Evolutionary conservation across 1,140 invertebrate species (phyloP).

Genomic region (Brachionus manjavacas): DNA sequence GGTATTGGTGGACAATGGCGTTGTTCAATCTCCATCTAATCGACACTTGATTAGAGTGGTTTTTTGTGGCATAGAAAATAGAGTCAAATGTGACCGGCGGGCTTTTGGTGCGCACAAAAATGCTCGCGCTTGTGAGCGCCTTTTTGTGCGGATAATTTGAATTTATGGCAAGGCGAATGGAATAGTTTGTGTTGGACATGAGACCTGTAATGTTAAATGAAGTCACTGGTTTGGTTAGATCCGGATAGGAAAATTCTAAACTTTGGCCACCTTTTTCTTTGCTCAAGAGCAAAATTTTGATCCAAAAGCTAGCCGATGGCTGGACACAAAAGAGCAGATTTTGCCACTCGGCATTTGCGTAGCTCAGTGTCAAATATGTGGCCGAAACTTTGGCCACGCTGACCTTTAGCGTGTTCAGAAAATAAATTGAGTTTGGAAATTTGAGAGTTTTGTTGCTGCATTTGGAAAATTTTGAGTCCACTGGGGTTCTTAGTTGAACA

Average conservation of each 20-base stretch:
- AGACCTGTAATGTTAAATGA: not conserved
- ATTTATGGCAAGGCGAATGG: not conserved
- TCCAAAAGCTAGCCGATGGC: not conserved
- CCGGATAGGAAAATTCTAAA: not conserved
- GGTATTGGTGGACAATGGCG: not conserved
- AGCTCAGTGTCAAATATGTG: not conserved
- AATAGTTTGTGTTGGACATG: not conserved
- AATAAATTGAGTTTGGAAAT: not conserved
- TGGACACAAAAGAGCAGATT: not conserved
- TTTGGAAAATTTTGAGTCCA: not conserved
- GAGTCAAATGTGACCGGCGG: not conserved
- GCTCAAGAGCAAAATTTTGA: constrained; percentile 4
- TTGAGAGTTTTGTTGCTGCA: not conserved
- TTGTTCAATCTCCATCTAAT: not conserved
- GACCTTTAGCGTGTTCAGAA: not conserved
- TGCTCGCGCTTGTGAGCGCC: not conserved
- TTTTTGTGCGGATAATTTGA: not conserved
- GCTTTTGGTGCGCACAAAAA: not conserved
- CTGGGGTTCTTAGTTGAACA: not conserved
- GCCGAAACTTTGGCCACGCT: not conserved
- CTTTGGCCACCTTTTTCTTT: not conserved
- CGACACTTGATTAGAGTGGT: not conserved
- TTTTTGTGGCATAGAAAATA: not conserved
- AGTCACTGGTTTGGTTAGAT: not conserved
- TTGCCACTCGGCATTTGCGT: not conserved